phyloP scores from a whole-genome alignment of 2,797 vertebrate species.

The Euthynnus affinis region DNA sequence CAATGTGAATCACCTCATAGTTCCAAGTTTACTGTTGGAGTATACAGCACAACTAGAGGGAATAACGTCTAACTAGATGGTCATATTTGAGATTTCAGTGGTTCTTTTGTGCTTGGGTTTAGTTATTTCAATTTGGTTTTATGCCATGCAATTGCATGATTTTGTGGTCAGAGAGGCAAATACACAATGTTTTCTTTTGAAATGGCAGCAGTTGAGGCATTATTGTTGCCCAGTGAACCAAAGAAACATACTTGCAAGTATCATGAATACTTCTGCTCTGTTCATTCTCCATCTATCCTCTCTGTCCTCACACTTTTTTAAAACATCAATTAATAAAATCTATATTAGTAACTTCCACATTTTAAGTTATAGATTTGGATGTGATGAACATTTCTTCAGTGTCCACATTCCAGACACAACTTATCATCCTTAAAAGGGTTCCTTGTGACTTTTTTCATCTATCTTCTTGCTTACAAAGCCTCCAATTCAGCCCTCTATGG shows the following conservation, averaged over 20 bases:
- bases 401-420: neutral
- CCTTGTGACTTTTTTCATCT: constrained; percentile 8
- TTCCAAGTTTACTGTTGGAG: constrained; percentile 33
- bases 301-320: neutral
- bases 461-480: constrained; percentile 5
- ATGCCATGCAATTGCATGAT: neutral
- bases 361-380: neutral
- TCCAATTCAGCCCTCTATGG: constrained; percentile 12
- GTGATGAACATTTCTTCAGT: neutral
- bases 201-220: neutral
- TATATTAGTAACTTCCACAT: neutral
- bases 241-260: neutral
- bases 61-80: neutral
- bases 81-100: constrained; percentile 14
- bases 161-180: neutral
- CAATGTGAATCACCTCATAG: constrained; percentile 25
- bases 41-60: neutral
- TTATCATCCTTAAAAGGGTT: constrained; percentile 19
- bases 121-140: constrained; percentile 17
- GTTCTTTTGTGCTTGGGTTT: neutral
- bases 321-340: neutral
- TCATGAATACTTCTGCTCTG: neutral
- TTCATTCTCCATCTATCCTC: neutral
- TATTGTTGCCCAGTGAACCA: constrained; percentile 12
- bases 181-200: constrained; percentile 25